Evolutionary conservation across 2,113 vertebrate genomes (phyloP), one percentile per base, ranked within the genome.

Genomic region (Pandion haliaetus): DNA sequence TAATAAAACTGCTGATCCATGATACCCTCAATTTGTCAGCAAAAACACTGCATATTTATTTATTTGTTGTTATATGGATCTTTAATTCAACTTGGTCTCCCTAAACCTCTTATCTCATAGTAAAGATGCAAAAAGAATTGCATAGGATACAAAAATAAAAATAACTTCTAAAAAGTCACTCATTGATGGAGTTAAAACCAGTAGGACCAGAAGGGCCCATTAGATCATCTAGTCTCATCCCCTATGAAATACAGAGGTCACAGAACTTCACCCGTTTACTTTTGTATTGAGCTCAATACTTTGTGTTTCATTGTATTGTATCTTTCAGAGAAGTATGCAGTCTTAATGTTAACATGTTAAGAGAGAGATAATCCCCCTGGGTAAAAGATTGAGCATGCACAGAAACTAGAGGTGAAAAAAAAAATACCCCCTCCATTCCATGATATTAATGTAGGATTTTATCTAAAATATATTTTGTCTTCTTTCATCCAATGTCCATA

Each of bases 1-100:
- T 95, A 91, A 86, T 88, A 93, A 93, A 94, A 82, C 83, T 96
- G 83, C 86, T 96, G 95, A 96, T 96, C 92, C 95, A 89, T 91
- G 88, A 44, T 66, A 95, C 70, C 81, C 88, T 96, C 90, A 91
- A 89, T 95, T 95, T 95, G 92, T 95, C 66, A 80, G 69, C 79
- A 96, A 72, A 95, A 90, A 4, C 21, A 69, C 12, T 62, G 31
- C 28, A 12, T 76, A 57, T 94, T 90, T 96, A 31, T 92, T 92
- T 95, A 54, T 82, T 93, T 92, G 73, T 85, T 95, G 31, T 72
- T 72, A 54, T 87, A 50, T 11, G 26, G 50, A 49, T 87, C 83
- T 84, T 86, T 20, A 73, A 52, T 74, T 88, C 57, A 61, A 2
- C 42, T 71, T 80, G 36, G 13, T 66, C 20, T 89, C 31, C 61